phyloP scores from a whole-genome alignment of 2,113 vertebrate genomes.

The Lagenorhynchus albirostris region DNA sequence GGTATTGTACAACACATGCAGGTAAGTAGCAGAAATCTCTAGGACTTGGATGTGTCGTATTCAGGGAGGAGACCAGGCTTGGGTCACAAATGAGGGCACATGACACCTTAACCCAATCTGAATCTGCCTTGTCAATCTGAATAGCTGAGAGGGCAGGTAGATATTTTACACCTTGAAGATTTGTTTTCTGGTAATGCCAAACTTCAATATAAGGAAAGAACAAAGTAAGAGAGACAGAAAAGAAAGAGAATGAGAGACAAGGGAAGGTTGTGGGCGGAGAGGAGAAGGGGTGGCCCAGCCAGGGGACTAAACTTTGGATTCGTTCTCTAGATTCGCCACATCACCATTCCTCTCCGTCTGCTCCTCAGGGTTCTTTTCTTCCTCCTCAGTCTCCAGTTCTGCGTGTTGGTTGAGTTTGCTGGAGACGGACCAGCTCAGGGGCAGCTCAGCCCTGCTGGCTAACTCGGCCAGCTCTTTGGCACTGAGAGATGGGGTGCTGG shows the following conservation, averaged over 20 bases:
- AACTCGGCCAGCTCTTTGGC: slow-evolving; percentile 94
- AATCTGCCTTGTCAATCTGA: slow-evolving; percentile 55
- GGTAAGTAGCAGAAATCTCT: neutral
- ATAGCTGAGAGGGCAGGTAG: slow-evolving; percentile 69
- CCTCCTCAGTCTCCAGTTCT: slow-evolving; percentile 86
- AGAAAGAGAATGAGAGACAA: slow-evolving; percentile 14
- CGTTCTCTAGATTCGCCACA: slow-evolving; percentile 93
- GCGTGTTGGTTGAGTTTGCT: slow-evolving; percentile 95
- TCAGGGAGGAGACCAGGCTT: slow-evolving; percentile 27
- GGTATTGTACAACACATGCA: slow-evolving; percentile 1
- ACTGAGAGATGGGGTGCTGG: slow-evolving; percentile 94
- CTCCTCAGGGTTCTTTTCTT: slow-evolving; percentile 87
- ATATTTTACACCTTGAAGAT: slow-evolving; percentile 69
- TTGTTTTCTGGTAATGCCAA: slow-evolving; percentile 38
- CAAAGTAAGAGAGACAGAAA: slow-evolving; percentile 17
- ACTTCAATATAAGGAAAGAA: slow-evolving; percentile 35
- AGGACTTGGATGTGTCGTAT: neutral
- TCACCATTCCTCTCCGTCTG: slow-evolving; percentile 92
- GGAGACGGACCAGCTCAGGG: slow-evolving; percentile 94
- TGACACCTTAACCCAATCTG: slow-evolving; percentile 52
- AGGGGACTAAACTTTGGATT: slow-evolving; percentile 93
- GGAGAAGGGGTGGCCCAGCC: neutral
- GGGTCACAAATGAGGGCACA: neutral
- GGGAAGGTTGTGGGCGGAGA: neutral
- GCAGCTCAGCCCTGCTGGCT: slow-evolving; percentile 86